A percentile compares a stretch with the other conserved stretches of the same genome.
Conservation (phyloP, 2,797 vertebrate species). For the Lophius americanus region DNA sequence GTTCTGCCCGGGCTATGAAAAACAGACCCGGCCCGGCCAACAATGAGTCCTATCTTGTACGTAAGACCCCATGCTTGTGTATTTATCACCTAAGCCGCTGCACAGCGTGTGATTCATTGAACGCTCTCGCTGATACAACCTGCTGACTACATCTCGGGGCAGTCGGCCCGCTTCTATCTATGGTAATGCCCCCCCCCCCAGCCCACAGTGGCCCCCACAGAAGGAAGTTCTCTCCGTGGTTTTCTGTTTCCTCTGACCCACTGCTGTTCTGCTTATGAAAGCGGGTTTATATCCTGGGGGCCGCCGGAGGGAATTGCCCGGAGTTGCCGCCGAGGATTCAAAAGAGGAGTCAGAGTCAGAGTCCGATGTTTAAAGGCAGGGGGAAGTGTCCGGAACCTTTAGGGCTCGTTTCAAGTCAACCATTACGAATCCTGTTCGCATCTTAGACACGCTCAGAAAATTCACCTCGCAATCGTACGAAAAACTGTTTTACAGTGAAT, state of each 20-base stretch:
- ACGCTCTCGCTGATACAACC: constrained; percentile 74
- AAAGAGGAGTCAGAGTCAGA: too few relatives aligned
- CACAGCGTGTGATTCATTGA: constrained; percentile 81
- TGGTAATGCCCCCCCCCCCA: constrained; percentile 41
- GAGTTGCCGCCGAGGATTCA: too few relatives aligned
- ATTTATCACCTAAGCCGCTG: constrained; percentile 82
- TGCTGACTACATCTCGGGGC: constrained; percentile 73
- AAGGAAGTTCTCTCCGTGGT: constrained; percentile 47
- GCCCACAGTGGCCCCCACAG: constrained; percentile 32
- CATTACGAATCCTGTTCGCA: too few relatives aligned
- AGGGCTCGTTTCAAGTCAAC: too few relatives aligned
- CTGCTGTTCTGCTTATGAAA: constrained; percentile 29
- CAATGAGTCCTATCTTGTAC: constrained; percentile 82
- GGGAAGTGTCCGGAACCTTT: too few relatives aligned
- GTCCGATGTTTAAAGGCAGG: too few relatives aligned
- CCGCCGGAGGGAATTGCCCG: too few relatives aligned
- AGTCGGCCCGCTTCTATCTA: constrained; percentile 41
- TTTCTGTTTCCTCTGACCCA: constrained; percentile 5
- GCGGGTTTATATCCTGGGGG: constrained; percentile 24
- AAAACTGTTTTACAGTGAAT: too few relatives aligned
- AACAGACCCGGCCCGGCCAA: constrained; percentile 73
- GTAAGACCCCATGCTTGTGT: constrained; percentile 79
- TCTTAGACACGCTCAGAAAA: too few relatives aligned
- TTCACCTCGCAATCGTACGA: too few relatives aligned
- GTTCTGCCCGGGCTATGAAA: constrained; percentile 73